Evolutionary conservation across 1,140 invertebrate genomes (phyloP).

Genomic region (Drosophila arizonae): DNA sequence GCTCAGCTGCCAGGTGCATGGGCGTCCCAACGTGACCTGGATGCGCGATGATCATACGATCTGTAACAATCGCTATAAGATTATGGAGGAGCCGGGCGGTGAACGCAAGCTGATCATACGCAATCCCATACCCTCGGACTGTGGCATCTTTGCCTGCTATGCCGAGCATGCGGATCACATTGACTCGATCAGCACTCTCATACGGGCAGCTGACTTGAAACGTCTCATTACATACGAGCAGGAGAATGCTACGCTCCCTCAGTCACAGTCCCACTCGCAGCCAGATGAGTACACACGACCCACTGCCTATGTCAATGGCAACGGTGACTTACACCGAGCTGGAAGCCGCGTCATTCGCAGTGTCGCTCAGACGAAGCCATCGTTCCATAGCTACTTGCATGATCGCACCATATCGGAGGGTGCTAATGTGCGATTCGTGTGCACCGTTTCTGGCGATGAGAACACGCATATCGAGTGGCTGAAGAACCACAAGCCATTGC

Average conservation of each 20-base stretch:
- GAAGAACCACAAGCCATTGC: conserved; percentile 88
- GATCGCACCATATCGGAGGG: conserved; percentile 90
- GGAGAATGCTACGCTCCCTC: conserved; percentile 1
- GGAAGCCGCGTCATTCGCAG: conserved; percentile 64
- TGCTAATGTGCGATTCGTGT: conserved; percentile 90
- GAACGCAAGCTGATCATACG: conserved; percentile 86
- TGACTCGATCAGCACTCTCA: conserved; percentile 69
- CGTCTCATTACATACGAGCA: conserved; percentile 55
- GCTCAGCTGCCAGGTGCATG: conserved; percentile 86
- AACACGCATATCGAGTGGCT: conserved; percentile 92
- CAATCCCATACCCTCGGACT: conserved; percentile 85
- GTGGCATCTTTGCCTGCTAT: conserved; percentile 86
- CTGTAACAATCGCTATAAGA: conserved; percentile 84
- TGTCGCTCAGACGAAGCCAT: conserved; percentile 85
- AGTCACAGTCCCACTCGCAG: conserved; percentile 12
- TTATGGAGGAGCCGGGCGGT: conserved; percentile 85
- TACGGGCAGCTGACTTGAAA: conserved; percentile 65
- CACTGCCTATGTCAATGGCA: conserved; percentile 48
- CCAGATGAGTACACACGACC: conserved; percentile 7
- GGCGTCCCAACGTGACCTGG: conserved; percentile 87
- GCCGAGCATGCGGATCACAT: conserved; percentile 84
- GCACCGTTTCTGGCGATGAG: conserved; percentile 90
- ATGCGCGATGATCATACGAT: conserved; percentile 85
- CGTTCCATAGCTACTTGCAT: conserved; percentile 91
- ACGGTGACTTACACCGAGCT: conserved; percentile 81